Conservation (phyloP, 2,888 invertebrate species). For the Bombylius discolor region DNA sequence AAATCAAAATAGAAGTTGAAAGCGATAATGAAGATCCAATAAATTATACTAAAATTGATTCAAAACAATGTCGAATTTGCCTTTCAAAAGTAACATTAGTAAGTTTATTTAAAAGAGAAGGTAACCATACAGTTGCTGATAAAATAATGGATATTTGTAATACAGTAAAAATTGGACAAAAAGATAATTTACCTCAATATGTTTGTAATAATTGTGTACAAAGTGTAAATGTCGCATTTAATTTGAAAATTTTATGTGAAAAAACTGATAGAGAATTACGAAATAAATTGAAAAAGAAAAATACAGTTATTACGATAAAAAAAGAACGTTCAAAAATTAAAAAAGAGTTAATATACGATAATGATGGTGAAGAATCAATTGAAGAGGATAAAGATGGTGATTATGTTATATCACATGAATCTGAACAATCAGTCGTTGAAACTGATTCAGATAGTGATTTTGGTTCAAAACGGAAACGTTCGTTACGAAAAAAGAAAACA, state of each 20-base stretch:
- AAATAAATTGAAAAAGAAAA: conserved; percentile 31
- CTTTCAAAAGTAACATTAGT: conserved; percentile 25
- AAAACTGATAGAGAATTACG: conserved; percentile 33
- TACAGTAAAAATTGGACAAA: conserved; percentile 29
- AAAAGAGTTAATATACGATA: conserved; percentile 33
- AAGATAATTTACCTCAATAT: conserved; percentile 36
- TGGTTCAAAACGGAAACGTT: conserved; percentile 17
- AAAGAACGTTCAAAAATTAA: conserved; percentile 26
- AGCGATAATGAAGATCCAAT: conserved; percentile 8
- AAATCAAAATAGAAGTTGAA: conserved; percentile 2
- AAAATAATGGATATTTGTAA: conserved; percentile 34
- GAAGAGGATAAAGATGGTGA: conserved; percentile 25
- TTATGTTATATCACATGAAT: conserved; percentile 33
- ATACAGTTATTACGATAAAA: conserved; percentile 22
- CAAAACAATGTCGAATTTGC: conserved; percentile 33
- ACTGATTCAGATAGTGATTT: conserved; percentile 25
- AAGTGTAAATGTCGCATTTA: conserved; percentile 32
- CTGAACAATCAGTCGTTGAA: conserved; percentile 24
- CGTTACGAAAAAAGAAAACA: conserved; percentile 6
- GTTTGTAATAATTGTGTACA: conserved; percentile 32
- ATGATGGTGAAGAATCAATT: conserved; percentile 12
- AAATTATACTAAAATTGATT: conserved; percentile 19
- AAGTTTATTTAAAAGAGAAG: conserved; percentile 28
- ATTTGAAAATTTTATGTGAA: conserved; percentile 32
- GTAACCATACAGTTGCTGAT: conserved; percentile 29